Percentiles rank a stretch among this genome's conserved stretches.
These are phyloP conservation scores for Phyllotis vaccarum DNA, from an alignment of 2,797 vertebrate genomes.

Conservation along the genomic window DNA sequence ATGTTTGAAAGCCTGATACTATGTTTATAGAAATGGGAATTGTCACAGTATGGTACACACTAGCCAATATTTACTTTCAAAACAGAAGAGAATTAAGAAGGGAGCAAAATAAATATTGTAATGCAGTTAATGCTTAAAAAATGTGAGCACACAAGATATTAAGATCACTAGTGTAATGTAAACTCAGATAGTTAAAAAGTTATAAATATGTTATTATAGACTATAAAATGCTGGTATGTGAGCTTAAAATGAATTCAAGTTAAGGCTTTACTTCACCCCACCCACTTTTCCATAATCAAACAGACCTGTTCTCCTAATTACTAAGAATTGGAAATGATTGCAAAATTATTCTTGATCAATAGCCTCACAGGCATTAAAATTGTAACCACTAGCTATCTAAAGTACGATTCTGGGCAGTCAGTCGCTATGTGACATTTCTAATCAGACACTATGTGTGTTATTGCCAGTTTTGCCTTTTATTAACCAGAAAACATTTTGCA, in stretches of 20 bases:
- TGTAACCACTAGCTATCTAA: not conserved
- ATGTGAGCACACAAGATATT: slow-evolving; percentile 48
- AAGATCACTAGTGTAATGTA: slow-evolving; percentile 59
- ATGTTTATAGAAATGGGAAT: slow-evolving; percentile 63
- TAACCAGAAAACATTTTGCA: slow-evolving; percentile 21
- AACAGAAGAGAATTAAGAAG: slow-evolving; percentile 62
- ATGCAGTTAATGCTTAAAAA: slow-evolving; percentile 57
- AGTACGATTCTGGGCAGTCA: not conserved
- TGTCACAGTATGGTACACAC: slow-evolving; percentile 34
- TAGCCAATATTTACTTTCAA: slow-evolving; percentile 70
- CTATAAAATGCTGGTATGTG: slow-evolving; percentile 67
- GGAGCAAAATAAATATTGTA: slow-evolving; percentile 66
- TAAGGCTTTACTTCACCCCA: slow-evolving; percentile 30
- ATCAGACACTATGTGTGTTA: not conserved
- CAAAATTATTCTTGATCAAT: slow-evolving; percentile 51
- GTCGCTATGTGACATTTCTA: slow-evolving; percentile 34
- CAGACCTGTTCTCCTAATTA: slow-evolving; percentile 48
- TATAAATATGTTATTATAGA: slow-evolving; percentile 66
- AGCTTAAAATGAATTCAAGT: slow-evolving; percentile 52
- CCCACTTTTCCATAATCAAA: slow-evolving; percentile 49
- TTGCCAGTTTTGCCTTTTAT: not conserved
- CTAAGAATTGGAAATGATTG: slow-evolving; percentile 56
- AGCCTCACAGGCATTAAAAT: not conserved
- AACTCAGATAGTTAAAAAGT: slow-evolving; percentile 67
- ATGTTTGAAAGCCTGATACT: slow-evolving; percentile 64